Conservation (phyloP, 2,888 invertebrate genomes). For the Hybos culiciformis region DNA sequence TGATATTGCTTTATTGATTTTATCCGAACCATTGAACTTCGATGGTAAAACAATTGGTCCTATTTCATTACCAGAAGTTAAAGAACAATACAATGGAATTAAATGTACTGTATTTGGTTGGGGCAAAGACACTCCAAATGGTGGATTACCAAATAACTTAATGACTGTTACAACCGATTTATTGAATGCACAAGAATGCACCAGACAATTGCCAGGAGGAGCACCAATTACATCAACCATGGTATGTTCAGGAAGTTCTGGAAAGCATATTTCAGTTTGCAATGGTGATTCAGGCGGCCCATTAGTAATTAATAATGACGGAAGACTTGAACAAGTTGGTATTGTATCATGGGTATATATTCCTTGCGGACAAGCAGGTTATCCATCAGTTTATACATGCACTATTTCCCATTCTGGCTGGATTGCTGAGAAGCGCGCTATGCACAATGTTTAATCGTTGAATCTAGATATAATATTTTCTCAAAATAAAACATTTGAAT, state of each 20-base stretch:
- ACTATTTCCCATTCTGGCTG: constrained; percentile 26
- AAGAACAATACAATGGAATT: constrained; percentile 6
- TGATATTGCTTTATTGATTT: constrained; percentile 40
- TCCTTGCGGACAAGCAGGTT: constrained; percentile 30
- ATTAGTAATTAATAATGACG: constrained; percentile 15
- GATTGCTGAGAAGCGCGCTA: constrained; percentile 17
- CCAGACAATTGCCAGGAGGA: constrained; percentile 15
- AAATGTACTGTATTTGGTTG: constrained; percentile 18
- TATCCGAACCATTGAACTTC: constrained; percentile 22
- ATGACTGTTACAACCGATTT: constrained; percentile 20
- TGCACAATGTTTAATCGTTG: too few species aligned
- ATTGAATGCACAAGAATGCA: constrained; percentile 15
- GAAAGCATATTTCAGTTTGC: constrained; percentile 35
- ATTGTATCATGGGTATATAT: constrained; percentile 39
- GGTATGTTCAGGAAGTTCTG: constrained; percentile 30
- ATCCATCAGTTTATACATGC: constrained; percentile 36
- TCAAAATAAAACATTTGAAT: too few species aligned
- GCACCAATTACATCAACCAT: constrained; percentile 19
- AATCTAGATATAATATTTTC: too few species aligned
- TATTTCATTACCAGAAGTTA: constrained; percentile 12
- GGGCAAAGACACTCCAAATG: constrained; percentile 25
- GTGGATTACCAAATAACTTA: constrained; percentile 19
- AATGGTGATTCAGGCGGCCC: constrained; percentile 34
- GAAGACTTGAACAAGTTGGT: constrained; percentile 25
- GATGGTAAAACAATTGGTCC: constrained; percentile 15